A percentile compares a stretch with the other conserved stretches of the same genome.
Conservation (phyloP, 2,113 vertebrate genomes). For the Heteronetta atricapilla region DNA sequence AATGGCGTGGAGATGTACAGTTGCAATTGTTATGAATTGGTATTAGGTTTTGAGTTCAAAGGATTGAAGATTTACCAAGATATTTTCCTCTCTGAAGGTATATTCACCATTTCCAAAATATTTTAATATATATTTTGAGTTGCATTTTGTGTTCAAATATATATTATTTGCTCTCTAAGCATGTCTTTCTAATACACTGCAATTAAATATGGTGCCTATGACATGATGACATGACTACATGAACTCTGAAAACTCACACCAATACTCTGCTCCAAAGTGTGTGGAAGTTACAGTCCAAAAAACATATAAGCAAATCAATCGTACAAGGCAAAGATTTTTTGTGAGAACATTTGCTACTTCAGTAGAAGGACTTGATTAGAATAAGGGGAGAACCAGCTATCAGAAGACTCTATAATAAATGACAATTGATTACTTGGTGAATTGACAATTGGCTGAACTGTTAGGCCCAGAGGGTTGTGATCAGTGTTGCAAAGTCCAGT, state of each 20-base stretch:
- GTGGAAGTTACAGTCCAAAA: not conserved
- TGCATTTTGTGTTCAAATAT: not conserved
- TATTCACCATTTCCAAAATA: not conserved
- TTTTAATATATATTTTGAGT: not conserved
- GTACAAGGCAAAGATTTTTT: not conserved
- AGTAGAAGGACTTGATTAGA: not conserved
- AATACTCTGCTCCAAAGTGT: not conserved
- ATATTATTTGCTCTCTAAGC: not conserved
- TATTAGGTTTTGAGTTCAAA: not conserved
- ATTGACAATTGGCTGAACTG: not conserved
- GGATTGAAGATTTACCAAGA: not conserved
- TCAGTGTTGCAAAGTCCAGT: not conserved
- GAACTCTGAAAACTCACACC: not conserved
- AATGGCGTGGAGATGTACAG: not conserved
- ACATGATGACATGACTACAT: not conserved
- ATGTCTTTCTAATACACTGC: not conserved
- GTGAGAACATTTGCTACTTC: not conserved
- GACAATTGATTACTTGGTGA: not conserved
- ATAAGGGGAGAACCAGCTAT: not conserved
- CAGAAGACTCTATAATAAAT: not conserved
- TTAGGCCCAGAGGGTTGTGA: not conserved
- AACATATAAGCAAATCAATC: no score
- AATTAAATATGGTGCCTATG: not conserved
- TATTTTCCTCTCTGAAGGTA: not conserved
- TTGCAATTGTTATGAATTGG: not conserved